Evolutionary conservation across 2,113 vertebrate species (phyloP).

Genomic region (Orthonyx spaldingii): DNA sequence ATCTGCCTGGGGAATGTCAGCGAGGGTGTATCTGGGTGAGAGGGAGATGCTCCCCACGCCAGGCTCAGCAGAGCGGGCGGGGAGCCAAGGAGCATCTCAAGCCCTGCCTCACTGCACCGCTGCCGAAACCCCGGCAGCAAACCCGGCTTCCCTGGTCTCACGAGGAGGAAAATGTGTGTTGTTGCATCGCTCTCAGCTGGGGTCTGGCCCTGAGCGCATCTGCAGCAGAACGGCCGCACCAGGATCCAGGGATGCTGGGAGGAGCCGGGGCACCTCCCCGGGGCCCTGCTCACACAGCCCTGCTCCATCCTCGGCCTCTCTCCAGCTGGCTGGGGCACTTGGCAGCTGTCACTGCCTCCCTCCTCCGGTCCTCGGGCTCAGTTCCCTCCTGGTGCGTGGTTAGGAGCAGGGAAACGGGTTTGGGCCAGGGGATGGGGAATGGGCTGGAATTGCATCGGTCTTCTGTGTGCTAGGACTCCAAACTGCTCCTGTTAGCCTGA

Average conservation of each 20-base stretch:
- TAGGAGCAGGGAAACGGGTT: neutral
- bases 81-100: neutral
- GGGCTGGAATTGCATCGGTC: neutral
- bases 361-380: neutral
- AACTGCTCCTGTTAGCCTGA: neutral
- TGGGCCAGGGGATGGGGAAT: neutral
- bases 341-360: neutral
- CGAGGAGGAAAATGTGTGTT: neutral
- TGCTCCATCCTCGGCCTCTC: neutral
- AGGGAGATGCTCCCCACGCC: neutral
- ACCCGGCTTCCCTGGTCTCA: rapidly evolving
- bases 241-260: neutral
- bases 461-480: neutral
- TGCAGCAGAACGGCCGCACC: neutral
- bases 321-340: neutral
- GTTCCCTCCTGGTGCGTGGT: rapidly evolving
- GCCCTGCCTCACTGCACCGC: neutral
- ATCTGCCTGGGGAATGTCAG: neutral
- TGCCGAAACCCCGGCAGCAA: neutral
- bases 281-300: neutral
- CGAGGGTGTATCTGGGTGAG: rapidly evolving
- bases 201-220: neutral
- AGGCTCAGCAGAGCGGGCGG: neutral
- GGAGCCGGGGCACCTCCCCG: neutral
- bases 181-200: neutral